These are phyloP conservation scores for Phenganax stokvisi DNA, from an alignment of 92 coral and sea anemone genomes.

Conservation along the genomic window DNA sequence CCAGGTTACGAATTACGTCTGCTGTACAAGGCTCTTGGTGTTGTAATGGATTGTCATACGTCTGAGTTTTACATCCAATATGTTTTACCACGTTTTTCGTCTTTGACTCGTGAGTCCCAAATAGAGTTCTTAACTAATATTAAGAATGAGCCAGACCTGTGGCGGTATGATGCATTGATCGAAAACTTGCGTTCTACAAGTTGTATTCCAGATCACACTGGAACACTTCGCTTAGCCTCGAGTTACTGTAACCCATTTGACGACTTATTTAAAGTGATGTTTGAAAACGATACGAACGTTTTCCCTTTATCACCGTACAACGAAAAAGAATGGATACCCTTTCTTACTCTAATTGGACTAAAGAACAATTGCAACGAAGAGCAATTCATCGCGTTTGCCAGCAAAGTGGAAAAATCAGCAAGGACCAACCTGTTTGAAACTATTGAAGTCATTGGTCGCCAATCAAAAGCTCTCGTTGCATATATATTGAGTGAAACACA, in stretches of 20 bases:
- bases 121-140: conserved; percentile 7
- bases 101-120: not conserved
- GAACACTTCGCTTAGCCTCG: conserved; percentile 7
- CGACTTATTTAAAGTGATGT: conserved; percentile 27
- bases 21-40: conserved; percentile 7
- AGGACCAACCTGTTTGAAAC: not conserved
- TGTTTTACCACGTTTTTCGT: conserved; percentile 6
- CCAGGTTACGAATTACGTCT: not conserved
- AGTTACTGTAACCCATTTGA: conserved; percentile 7
- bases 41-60: not conserved
- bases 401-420: conserved; percentile 11
- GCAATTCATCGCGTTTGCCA: conserved; percentile 16
- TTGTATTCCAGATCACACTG: conserved; percentile 14
- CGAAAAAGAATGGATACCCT: not conserved
- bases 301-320: conserved; percentile 15
- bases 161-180: not conserved
- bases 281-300: not conserved
- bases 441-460: not conserved
- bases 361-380: conserved; percentile 8
- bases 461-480: conserved; percentile 35
- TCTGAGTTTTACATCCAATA: conserved; percentile 1
- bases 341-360: conserved; percentile 23
- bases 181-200: not conserved
- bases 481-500: not conserved
- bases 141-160: not conserved